phyloP scores from a whole-genome alignment of 1,140 invertebrate genomes.

The Archegozetes longisetosus region DNA sequence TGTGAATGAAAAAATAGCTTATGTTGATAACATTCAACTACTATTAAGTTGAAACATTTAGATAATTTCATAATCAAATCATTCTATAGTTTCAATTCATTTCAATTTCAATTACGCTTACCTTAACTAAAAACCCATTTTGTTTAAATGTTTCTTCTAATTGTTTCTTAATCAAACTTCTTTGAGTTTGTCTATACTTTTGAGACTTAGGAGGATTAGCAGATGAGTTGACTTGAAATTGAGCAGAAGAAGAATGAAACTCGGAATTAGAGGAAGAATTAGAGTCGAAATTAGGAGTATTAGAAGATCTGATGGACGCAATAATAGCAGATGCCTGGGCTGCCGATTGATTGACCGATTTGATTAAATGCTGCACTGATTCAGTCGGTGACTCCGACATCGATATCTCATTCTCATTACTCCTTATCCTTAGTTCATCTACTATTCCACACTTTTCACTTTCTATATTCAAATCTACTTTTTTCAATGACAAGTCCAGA shows the following conservation, averaged over 20 bases:
- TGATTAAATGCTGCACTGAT: background rate
- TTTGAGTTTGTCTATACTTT: slow-evolving; percentile 46
- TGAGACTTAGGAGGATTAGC: background rate
- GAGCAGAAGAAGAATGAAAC: too few species aligned
- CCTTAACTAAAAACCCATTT: slow-evolving; percentile 47
- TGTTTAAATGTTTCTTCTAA: slow-evolving; percentile 80
- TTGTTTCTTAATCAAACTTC: slow-evolving; percentile 61
- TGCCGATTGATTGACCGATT: background rate
- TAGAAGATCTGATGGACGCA: background rate
- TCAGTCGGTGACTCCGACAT: background rate
- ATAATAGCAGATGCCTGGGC: background rate
- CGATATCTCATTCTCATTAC: background rate
- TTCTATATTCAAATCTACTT: background rate
- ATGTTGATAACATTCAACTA: too few species aligned
- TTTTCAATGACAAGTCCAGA: slow-evolving; percentile 15
- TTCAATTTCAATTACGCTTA: too few species aligned
- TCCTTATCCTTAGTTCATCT: background rate
- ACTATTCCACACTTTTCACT: background rate
- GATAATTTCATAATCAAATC: too few species aligned
- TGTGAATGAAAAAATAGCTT: too few species aligned
- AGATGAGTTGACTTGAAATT: too few species aligned
- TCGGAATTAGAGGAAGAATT: background rate
- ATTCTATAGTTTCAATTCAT: too few species aligned
- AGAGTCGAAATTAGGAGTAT: background rate
- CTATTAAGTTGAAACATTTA: too few species aligned